A percentile compares a stretch with the other conserved stretches of the same genome.
phyloP scores from a whole-genome alignment of 1,140 invertebrate species.

The Drosophila virilis region DNA sequence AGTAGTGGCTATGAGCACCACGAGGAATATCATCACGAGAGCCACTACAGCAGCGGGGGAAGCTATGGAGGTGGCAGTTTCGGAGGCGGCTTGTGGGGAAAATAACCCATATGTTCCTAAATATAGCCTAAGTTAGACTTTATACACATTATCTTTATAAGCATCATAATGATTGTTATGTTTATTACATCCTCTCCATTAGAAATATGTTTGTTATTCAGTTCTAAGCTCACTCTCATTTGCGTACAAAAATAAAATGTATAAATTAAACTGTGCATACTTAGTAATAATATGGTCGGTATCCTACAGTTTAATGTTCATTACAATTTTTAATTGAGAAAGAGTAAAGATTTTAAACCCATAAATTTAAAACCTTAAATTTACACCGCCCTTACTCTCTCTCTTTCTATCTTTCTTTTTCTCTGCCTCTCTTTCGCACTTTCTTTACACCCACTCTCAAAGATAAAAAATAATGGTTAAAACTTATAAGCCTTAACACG shows the following conservation, averaged over 20 bases:
- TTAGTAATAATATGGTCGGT: background rate
- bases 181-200: slow-evolving; percentile 42
- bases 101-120: slow-evolving; percentile 26
- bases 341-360: too few species aligned
- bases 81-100: slow-evolving; percentile 55
- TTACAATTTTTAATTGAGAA: too few species aligned
- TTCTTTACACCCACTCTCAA: too few species aligned
- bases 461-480: too few species aligned
- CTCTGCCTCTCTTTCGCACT: too few species aligned
- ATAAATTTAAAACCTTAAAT: too few species aligned
- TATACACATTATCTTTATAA: slow-evolving; percentile 42
- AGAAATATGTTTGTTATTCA: slow-evolving; percentile 58
- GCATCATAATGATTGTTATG: slow-evolving; percentile 49
- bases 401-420: too few species aligned
- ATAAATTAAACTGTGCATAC: background rate
- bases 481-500: too few species aligned
- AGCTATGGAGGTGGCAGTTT: slow-evolving; percentile 40
- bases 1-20: slow-evolving; percentile 68
- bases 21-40: slow-evolving; percentile 47
- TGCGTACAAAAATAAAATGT: background rate
- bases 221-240: slow-evolving; percentile 47
- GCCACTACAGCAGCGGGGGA: slow-evolving; percentile 18
- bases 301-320: background rate
- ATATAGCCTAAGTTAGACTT: slow-evolving; percentile 18
- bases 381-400: too few species aligned